Conservation (phyloP, 2,888 invertebrate genomes). For the Drosophila atripex region DNA sequence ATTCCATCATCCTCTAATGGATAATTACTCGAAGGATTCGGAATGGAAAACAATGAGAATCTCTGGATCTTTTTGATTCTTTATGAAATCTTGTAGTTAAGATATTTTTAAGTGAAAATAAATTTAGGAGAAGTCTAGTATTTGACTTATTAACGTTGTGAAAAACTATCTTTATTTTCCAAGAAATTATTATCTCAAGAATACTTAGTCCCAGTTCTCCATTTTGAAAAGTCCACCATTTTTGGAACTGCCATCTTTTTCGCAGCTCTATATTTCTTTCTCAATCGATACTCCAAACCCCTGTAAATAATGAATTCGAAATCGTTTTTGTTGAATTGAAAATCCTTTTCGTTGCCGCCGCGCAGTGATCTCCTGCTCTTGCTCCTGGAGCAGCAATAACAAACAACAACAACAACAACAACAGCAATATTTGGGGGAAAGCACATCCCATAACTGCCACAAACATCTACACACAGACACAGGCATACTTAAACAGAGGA, state of each 20-base stretch:
- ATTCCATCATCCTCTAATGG: background rate
- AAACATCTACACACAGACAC: constrained; percentile 56
- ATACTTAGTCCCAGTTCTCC: background rate
- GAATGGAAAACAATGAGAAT: background rate
- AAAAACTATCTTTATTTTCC: too few relatives aligned
- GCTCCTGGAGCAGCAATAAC: constrained; percentile 25
- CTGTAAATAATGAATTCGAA: constrained; percentile 64
- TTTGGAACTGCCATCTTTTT: constrained; percentile 2
- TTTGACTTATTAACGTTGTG: too few relatives aligned
- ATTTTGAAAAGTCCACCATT: background rate
- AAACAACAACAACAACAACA: constrained; percentile 3
- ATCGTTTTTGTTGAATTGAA: constrained; percentile 78
- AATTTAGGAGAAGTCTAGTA: too few relatives aligned
- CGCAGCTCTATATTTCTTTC: constrained; percentile 28
- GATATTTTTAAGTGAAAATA: too few relatives aligned
- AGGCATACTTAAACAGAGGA: background rate
- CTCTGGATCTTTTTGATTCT: background rate
- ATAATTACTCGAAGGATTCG: constrained; percentile 3
- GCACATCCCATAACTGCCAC: constrained; percentile 43
- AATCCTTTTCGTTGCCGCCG: constrained; percentile 62
- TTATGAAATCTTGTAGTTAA: too few relatives aligned
- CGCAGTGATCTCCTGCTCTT: constrained; percentile 36
- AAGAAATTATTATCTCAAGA: too few relatives aligned
- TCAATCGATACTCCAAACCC: constrained; percentile 47
- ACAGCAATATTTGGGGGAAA: background rate